Base-by-base conservation (phyloP, 2,888 invertebrate species). In the Cryptus armator region DNA sequence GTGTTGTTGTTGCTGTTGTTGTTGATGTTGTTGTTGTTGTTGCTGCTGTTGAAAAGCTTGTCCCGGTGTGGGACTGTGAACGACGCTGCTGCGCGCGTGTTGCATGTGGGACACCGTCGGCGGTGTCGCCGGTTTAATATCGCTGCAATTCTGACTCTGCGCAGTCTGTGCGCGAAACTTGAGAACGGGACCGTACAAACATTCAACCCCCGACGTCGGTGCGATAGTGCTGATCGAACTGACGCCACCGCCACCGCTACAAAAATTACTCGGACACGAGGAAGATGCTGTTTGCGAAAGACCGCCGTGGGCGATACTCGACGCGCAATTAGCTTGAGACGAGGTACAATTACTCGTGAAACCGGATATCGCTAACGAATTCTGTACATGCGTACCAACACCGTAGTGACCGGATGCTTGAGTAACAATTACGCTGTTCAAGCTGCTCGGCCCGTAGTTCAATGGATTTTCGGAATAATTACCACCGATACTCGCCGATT, bases 151-250 rank as follows among this genome's bases (percentile, higher is more conserved):
- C 70, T 88, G 89, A 56, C 82, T 88, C 71, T 89, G 88, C 2
- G 88, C 86, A 16, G 86, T 90, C 68, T 90, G 92, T 0, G 92
- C 91, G 7, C 92, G 93, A 81, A 94, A 93, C 81, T 93, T 94
- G 62, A 93, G 81, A 14, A 94, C 93, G n/a, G 93, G 93, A 0
- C 93, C 93, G 85, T 93, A 94, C n/a, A 93, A 86, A 72, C 91
- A 91, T 79, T 92, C 93, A 14, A 89, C 77, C 37, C 85, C 88
- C 0, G 91, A 88, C 14, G 86, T 77, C 10, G 90, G 86, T 37
- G 87, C 74, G 46, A 79, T 71, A 53, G 78, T 81, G 56, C 85
- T 88, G 29, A 85, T 51, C 66, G 89, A 83, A 62, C 84, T 88
- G 53, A 87, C 86, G 68, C 81, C 86, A 64, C 90, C 83, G 56